Evolutionary conservation across 1,140 invertebrate genomes (phyloP).

Genomic region (Acyrthosiphon pisum): DNA sequence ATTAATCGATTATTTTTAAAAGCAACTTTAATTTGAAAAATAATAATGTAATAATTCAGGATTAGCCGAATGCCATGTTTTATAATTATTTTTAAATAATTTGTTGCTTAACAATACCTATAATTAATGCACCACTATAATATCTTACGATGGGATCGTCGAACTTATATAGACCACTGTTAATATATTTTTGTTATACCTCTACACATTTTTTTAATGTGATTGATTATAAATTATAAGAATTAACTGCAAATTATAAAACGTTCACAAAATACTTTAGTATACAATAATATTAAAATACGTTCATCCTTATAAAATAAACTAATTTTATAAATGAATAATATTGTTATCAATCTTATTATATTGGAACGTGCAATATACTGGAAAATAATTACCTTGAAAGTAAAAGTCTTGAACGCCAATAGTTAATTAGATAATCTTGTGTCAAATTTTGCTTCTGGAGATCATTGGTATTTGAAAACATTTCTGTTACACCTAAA

Average conservation of each 20-base stretch:
- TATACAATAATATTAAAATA: neutral
- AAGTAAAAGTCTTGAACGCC: conserved; percentile 37
- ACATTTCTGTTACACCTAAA: conserved; percentile 46
- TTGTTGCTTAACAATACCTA: neutral
- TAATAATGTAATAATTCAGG: neutral
- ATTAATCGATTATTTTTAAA: neutral
- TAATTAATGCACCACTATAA: too few species aligned
- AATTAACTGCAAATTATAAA: neutral
- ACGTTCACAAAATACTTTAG: neutral
- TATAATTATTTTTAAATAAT: neutral
- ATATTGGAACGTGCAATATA: neutral
- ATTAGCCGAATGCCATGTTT: neutral
- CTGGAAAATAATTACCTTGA: conserved; percentile 36
- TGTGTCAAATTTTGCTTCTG: conserved; percentile 38
- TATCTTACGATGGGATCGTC: too few species aligned
- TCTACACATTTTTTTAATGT: too few species aligned
- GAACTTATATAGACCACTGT: too few species aligned
- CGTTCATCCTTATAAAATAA: neutral
- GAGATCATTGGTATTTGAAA: conserved; percentile 39
- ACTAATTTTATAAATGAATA: neutral
- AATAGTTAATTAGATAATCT: conserved; percentile 42
- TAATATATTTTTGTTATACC: too few species aligned
- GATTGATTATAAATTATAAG: neutral
- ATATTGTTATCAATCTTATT: neutral
- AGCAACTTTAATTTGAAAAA: neutral